These are phyloP conservation scores for Enteromius paludinosus DNA, from an alignment of 2,797 vertebrate genomes.

Conservation along the genomic window DNA sequence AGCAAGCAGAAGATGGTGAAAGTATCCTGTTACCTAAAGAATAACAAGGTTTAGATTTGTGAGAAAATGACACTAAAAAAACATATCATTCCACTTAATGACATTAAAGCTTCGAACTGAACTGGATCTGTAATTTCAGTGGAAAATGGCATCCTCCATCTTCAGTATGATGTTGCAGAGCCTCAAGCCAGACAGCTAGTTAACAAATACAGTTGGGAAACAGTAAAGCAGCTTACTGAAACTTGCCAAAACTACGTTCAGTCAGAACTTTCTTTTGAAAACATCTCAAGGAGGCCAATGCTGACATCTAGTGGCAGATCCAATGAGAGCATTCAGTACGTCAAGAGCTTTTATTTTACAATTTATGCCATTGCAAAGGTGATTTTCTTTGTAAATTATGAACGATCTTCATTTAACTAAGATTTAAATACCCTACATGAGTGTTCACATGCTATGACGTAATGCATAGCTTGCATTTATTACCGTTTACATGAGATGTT, in stretches of 20 bases:
- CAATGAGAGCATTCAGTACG: background rate
- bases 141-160: background rate
- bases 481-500: background rate
- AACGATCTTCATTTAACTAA: background rate
- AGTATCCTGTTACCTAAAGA: constrained; percentile 20
- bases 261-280: background rate
- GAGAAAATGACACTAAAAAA: constrained; percentile 34
- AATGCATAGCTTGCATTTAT: background rate
- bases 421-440: background rate
- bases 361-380: background rate
- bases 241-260: background rate
- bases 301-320: constrained; percentile 48
- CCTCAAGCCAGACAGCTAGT: background rate
- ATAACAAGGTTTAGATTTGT: constrained; percentile 23
- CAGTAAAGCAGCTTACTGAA: background rate
- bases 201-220: background rate
- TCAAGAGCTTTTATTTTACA: background rate
- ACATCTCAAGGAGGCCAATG: background rate
- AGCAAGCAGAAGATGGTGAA: constrained; percentile 2
- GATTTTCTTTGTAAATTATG: background rate
- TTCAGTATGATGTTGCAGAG: background rate
- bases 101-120: constrained; percentile 4
- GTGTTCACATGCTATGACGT: too few relatives aligned
- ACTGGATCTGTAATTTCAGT: background rate
- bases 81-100: constrained; percentile 19